Base-by-base conservation (phyloP, 2,113 vertebrate species). In the Eclectus roratus region DNA sequence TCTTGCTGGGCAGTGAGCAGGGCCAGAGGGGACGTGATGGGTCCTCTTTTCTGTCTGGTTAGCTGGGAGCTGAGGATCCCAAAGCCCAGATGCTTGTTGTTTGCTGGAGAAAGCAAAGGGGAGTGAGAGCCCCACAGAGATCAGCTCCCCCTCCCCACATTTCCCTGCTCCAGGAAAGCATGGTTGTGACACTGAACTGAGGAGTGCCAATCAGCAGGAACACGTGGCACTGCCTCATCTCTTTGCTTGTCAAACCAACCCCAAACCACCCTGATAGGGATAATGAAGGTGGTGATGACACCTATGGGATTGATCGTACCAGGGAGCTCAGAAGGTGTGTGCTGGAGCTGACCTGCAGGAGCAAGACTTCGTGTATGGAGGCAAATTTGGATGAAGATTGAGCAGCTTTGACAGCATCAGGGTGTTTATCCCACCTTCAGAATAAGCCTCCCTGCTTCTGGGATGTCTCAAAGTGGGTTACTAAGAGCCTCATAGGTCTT, bases 281-380 rank as follows among this genome's bases (percentile, higher is more conserved):
- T 0, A 9, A 29, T 61, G 69, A 55, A 61, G 19, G 17, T 53
- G 55, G 17, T 39, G 52, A 8, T 68, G 53, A 29, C 47, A 85
- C 29, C 52, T 52, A 16, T 0, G 3, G 37, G 50, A 23, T 49
- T 0, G 0, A 19, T 74, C 1, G 2, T 47, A 46, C 33, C 0
- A 6, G n/a, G 60, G 7, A 53, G 10, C 24, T 49, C 55, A 56
- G 53, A 39, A 80, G 17, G 7, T 52, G 18, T 65, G 41, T 1
- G 1, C 39, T 47, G 53, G 35, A 60, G 33, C 28, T 89, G 85
- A 61, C n/a, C 28, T 9, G 27, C 25, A 9, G 25, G 16, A 63
- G 11, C 29, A 50, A 63, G 15, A 27, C 39, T 50, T 76, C 58
- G 20, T 61, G 29, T 66, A 25, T 46, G 21, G 64, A 77, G 49